Conservation (phyloP, 2,797 vertebrate genomes). For the Danio jaintianensis region DNA sequence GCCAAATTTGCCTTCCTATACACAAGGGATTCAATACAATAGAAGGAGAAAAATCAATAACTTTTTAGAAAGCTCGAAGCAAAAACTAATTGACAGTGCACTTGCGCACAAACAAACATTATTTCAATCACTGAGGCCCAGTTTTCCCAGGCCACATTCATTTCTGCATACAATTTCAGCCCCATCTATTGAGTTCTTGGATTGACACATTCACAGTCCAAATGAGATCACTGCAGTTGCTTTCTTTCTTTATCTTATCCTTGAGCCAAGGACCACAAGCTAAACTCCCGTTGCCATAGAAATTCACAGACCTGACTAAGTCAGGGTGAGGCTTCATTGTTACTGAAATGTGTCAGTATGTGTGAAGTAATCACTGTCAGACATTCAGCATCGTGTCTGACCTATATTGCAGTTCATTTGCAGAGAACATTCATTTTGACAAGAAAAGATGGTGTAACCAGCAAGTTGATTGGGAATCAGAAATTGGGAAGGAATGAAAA, state of each 20-base stretch:
- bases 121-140: neutral
- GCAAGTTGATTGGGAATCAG: neutral
- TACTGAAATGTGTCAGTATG: neutral
- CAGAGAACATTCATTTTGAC: neutral
- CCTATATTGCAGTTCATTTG: neutral
- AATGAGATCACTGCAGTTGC: constrained; percentile 19
- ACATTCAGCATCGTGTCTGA: neutral
- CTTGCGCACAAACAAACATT: neutral
- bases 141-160: constrained; percentile 20
- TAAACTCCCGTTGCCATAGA: constrained; percentile 26
- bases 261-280: constrained; percentile 2
- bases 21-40: neutral
- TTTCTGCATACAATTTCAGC: neutral
- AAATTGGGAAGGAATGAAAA: too few relatives aligned
- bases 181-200: constrained; percentile 2
- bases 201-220: constrained; percentile 18
- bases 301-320: constrained; percentile 1
- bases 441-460: neutral
- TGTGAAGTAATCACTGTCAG: neutral
- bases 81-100: neutral
- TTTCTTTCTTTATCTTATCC: neutral
- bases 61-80: neutral
- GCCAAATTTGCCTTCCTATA: constrained; percentile 10
- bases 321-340: constrained; percentile 8
- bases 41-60: constrained; percentile 22